Evolutionary conservation across 92 coral and sea anemone genomes (phyloP).

Genomic region (Epizoanthus rinbou): DNA sequence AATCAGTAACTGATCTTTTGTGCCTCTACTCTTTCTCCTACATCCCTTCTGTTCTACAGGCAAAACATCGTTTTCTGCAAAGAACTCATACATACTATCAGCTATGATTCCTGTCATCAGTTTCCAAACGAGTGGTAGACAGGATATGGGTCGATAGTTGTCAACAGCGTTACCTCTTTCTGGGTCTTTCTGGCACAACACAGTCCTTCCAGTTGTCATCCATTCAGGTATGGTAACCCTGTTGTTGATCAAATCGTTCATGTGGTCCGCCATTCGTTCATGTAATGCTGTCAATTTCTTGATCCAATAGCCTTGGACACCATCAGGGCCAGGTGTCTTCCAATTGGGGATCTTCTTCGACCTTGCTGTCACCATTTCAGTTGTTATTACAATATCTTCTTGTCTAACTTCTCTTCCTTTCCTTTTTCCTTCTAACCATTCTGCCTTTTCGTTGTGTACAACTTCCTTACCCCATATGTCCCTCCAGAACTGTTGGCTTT

Average conservation of each 20-base stretch:
- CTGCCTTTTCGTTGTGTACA: neutral
- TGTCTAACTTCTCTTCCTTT: constrained; percentile 23
- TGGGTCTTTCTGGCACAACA: constrained; percentile 34
- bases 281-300: constrained; percentile 46
- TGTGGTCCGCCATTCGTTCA: constrained; percentile 39
- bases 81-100: constrained; percentile 33
- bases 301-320: constrained; percentile 40
- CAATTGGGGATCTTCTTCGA: no score
- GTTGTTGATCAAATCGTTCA: constrained; percentile 44
- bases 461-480: constrained; percentile 25
- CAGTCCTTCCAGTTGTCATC: constrained; percentile 48
- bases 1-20: constrained; percentile 46
- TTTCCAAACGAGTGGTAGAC: constrained; percentile 54
- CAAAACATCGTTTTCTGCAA: constrained; percentile 24
- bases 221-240: constrained; percentile 42
- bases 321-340: constrained; percentile 21
- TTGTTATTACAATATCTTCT: constrained; percentile 22
- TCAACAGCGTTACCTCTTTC: constrained; percentile 30
- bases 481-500: constrained; percentile 30
- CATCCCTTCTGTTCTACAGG: constrained; percentile 56
- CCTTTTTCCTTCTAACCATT: constrained; percentile 3
- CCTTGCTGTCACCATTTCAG: constrained; percentile 41
- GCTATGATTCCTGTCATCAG: constrained; percentile 45
- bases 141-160: constrained; percentile 37
- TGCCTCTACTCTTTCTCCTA: constrained; percentile 35